Evolutionary conservation across 2,113 vertebrate genomes (phyloP), one percentile per base, ranked within the genome.

Genomic region (Pachyramphus minor): DNA sequence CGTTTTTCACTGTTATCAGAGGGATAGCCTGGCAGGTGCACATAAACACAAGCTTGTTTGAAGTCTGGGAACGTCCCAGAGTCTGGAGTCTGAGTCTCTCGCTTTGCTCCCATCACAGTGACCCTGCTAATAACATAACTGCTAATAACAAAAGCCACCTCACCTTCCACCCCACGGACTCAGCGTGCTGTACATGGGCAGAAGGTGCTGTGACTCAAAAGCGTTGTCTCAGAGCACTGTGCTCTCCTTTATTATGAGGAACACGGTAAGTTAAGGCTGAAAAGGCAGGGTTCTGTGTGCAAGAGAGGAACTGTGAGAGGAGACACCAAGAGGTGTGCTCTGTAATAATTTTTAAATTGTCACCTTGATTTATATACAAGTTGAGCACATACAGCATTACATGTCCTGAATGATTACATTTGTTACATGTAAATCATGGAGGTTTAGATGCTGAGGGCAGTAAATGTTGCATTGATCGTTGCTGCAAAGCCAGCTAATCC

Each of bases 401-500:
- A 62, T 14, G 69, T 89, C 84, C 69, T 67, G 87, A 89, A 66
- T 67, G 35, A 88, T 64, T 78, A 33, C 58, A 69, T 78, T 80
- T 90, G 56, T 71, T 91, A 28, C 39, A 44, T 30, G 78, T 68
- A 93, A 47, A 95, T 89, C 31, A 63, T 39, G 55, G 42, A 67
- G 41, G 80, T 93, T 72, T 84, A 89, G 58, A 55, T 89, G 28
- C 69, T 68, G 75, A 62, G 56, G 82, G 58, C 37, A 77, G 85
- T 35, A 71, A 95, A 93, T 6, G 24, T 68, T 89, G 49, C 84
- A 94, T 5, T 94, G 89, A 92, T 76, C 56, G 86, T 6, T 84
- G 73, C 86, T 88, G 93, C 83, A 86, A 76, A 91, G 55, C 18
- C 68, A 88, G 63, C 59, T 84, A 93, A 96, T 82, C 78, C 60